Percentiles rank a stretch among this genome's conserved stretches.
Evolutionary conservation across 2,113 vertebrate species (phyloP).

Genomic region (Poeciliopsis prolifica): DNA sequence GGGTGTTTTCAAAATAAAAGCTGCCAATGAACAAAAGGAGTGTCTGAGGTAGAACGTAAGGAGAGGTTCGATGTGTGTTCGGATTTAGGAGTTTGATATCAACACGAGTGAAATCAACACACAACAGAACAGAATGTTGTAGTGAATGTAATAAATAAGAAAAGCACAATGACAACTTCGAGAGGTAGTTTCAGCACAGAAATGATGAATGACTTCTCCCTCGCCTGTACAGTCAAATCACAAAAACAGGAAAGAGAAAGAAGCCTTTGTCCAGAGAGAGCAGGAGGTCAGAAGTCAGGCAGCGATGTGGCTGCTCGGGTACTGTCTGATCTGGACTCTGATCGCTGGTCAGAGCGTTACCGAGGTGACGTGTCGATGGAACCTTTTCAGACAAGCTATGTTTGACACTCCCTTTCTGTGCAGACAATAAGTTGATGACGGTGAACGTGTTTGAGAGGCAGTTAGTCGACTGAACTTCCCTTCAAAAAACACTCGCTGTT

Average conservation of each 20-base stretch:
- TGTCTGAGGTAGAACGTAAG: slow-evolving; percentile 49
- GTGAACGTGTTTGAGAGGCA: not conserved
- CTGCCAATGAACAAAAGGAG: slow-evolving; percentile 3
- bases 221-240: slow-evolving; percentile 53
- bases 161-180: slow-evolving; percentile 83
- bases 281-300: slow-evolving; percentile 12
- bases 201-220: slow-evolving; percentile 82
- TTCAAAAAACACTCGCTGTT: slow-evolving; percentile 2
- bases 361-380: slow-evolving; percentile 16
- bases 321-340: slow-evolving; percentile 44
- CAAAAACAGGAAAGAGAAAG: slow-evolving; percentile 38
- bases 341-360: slow-evolving; percentile 50
- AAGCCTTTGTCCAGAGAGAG: slow-evolving; percentile 39
- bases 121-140: slow-evolving; percentile 56
- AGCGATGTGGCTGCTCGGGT: not conserved
- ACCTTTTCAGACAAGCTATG: not conserved
- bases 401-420: not conserved
- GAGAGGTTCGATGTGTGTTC: slow-evolving; percentile 38
- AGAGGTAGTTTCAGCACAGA: slow-evolving; percentile 95
- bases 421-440: not conserved
- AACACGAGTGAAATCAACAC: slow-evolving; percentile 45
- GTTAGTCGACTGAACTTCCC: not conserved
- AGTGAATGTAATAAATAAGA: slow-evolving; percentile 81
- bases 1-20: not conserved
- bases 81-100: slow-evolving; percentile 7